Evolutionary conservation across 2,797 vertebrate species (phyloP), one percentile per base, ranked within the genome.

Genomic region (Stomatorhinus walkeri): DNA sequence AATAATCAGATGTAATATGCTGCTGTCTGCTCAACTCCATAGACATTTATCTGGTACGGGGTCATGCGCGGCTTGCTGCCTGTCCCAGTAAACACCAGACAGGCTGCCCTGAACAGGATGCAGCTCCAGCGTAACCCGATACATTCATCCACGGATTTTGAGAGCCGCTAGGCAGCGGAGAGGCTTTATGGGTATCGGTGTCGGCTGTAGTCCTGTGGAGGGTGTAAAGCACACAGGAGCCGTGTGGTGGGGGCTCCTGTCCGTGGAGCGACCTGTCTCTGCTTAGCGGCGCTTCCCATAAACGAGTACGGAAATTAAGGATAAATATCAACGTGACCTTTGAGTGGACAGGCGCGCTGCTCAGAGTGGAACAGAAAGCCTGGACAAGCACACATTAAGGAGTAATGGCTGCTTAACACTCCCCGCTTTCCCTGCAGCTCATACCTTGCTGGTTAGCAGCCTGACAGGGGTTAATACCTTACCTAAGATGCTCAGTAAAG

Each of bases 281-380:
- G 12, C 43, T 85, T 64, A 76, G 46, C 40, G 14, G n/a, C 16
- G 1, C 14, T 85, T 85, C 40, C 81, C 61, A 36, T 84, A 9
- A 68, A 24, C 12, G 54, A 59, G 36, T 48, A 83, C 19, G 16
- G 24, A 85, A 85, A 88, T 88, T 49, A 59, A 88, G 81, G 88
- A 43, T 48, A 64, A 85, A 61, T 49, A 85, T 88, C 88, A 85
- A 10, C 7, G 40, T 85, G 81, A 88, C 88, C 79, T 88, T 85
- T 3, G 28, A 22, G 52, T n/a, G 40, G 79, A 84, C 19, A n/a
- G 32, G 59, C 56, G 9, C 8, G 14, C 32, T 64, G 87, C 61
- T 48, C 16, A 49, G 6, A 7, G 19, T 28, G 9, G 8, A 64
- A 43, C 9, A 24, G 22, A 68, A n/a, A 68, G 36, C 19, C 19